Evolutionary conservation across 2,797 vertebrate genomes (phyloP).

Genomic region (Zalophus californianus): DNA sequence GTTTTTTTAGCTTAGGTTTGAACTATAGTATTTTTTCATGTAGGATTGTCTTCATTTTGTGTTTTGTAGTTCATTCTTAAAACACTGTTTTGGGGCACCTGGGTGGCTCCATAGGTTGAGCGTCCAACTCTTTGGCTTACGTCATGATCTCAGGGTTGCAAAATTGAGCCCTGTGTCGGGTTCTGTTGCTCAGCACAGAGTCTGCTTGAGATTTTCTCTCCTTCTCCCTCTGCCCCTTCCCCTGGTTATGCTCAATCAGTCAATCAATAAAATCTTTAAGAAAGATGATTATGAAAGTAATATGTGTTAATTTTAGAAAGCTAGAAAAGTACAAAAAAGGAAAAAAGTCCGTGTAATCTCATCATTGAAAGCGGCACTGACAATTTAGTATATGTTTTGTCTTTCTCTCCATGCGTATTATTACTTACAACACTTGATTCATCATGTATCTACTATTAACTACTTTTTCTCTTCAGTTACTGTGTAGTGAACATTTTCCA

Average conservation of each 20-base stretch:
- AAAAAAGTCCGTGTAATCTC: not conserved
- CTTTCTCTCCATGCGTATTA: not conserved
- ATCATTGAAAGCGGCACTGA: not conserved
- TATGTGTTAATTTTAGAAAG: conserved; percentile 24
- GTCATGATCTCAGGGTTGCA: not conserved
- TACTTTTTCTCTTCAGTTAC: not conserved
- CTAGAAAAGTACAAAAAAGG: not conserved
- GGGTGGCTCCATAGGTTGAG: not conserved
- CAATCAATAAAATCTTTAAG: not conserved
- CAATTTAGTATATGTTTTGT: not conserved
- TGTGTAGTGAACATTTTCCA: not conserved
- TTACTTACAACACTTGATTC: not conserved
- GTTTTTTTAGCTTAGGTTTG: conserved; percentile 5
- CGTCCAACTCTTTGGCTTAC: accelerated
- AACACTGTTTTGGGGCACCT: not conserved
- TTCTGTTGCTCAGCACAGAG: not conserved
- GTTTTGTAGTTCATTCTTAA: not conserved
- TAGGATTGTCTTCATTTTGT: not conserved
- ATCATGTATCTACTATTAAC: not conserved
- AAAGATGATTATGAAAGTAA: not conserved
- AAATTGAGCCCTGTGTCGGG: not conserved
- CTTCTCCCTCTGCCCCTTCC: not conserved
- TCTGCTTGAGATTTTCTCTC: not conserved
- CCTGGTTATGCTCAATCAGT: not conserved
- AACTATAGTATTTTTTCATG: not conserved